Percentiles rank a stretch among this genome's conserved stretches.
Conservation (phyloP, 2,888 invertebrate species). For the Mimachlamys varia region DNA sequence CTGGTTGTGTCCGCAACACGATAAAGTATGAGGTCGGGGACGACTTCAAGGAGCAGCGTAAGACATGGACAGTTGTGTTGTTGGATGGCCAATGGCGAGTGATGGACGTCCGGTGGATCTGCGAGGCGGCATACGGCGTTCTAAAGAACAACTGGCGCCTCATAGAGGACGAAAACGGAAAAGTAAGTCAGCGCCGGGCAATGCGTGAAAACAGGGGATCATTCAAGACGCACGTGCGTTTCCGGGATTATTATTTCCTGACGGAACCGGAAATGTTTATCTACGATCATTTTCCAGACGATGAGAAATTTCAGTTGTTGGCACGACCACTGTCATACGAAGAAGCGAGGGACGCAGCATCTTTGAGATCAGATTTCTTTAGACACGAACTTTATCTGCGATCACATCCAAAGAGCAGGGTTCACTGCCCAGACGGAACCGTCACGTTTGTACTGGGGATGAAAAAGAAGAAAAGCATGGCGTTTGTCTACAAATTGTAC, state of each 20-base stretch:
- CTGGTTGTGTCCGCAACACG: conserved; percentile 51
- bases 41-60: conserved; percentile 69
- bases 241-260: conserved; percentile 68
- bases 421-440: conserved; percentile 60
- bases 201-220: conserved; percentile 51
- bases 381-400: conserved; percentile 60
- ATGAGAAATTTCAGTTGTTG: conserved; percentile 69
- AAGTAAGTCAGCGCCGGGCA: conserved; percentile 48
- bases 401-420: conserved; percentile 58
- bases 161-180: conserved; percentile 53
- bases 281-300: conserved; percentile 69
- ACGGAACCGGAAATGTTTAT: conserved; percentile 70
- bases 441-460: conserved; percentile 59
- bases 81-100: conserved; percentile 77
- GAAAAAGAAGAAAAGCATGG: conserved; percentile 56
- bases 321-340: conserved; percentile 64
- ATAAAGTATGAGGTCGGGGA: conserved; percentile 71
- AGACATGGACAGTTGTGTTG: conserved; percentile 79
- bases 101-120: conserved; percentile 77
- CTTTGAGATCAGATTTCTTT: conserved; percentile 67
- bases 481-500: conserved; percentile 66
- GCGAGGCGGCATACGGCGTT: conserved; percentile 53
- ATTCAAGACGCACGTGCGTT: conserved; percentile 50
- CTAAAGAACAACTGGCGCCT: conserved; percentile 52
- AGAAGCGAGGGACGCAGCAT: conserved; percentile 64